Evolutionary conservation across 2,113 vertebrate genomes (phyloP).

Genomic region (Prinia subflava): DNA sequence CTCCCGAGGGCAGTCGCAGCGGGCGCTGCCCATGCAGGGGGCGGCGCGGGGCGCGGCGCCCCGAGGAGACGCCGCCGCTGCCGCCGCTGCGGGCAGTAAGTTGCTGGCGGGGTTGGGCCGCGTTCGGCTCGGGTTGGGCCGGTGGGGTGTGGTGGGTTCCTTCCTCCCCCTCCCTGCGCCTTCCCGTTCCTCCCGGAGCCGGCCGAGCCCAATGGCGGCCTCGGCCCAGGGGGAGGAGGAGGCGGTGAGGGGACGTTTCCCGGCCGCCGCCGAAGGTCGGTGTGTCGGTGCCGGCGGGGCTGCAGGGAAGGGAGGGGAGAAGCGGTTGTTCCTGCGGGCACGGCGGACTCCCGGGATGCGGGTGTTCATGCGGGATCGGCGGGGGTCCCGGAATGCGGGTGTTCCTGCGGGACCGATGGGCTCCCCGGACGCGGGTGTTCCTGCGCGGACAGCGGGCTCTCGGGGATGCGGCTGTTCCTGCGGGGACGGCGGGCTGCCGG

Average conservation of each 20-base stretch:
- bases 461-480: not conserved
- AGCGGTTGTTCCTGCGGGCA: not conserved
- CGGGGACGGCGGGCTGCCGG: no score
- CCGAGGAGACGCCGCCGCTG: not conserved
- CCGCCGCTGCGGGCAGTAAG: slow-evolving; percentile 26
- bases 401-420: not conserved
- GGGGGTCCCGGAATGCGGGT: not conserved
- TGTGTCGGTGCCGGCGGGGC: not conserved
- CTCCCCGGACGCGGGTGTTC: not conserved
- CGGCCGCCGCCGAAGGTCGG: not conserved
- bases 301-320: not conserved
- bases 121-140: not conserved
- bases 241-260: not conserved
- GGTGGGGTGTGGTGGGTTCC: not conserved
- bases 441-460: not conserved
- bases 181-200: not conserved
- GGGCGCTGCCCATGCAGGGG: slow-evolving; percentile 27
- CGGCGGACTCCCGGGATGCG: not conserved
- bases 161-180: not conserved
- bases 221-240: not conserved
- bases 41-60: slow-evolving; percentile 20
- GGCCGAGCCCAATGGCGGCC: slow-evolving; percentile 39
- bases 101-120: not conserved
- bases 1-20: not conserved
- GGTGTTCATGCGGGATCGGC: not conserved